Percentiles rank a stretch among this genome's conserved stretches.
Evolutionary conservation across 1,140 invertebrate genomes (phyloP).

Genomic region (Bombus waltoni): DNA sequence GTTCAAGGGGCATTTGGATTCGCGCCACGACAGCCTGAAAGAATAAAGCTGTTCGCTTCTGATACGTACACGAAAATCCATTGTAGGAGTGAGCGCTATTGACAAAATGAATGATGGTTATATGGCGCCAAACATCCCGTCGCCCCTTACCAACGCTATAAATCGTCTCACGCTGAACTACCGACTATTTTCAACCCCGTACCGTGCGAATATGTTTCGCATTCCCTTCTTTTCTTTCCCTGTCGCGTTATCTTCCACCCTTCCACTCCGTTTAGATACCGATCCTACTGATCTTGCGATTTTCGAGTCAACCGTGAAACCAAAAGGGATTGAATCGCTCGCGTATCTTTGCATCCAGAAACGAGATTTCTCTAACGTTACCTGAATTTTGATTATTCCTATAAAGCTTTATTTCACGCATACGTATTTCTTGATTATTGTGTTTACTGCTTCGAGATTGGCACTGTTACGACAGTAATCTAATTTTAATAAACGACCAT

Average conservation of each 20-base stretch:
- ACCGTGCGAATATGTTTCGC: constrained; percentile 56
- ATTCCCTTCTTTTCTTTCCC: constrained; percentile 13
- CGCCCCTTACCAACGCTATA: constrained; percentile 68
- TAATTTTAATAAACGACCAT: no score
- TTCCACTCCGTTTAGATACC: constrained; percentile 41
- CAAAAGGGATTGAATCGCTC: background rate
- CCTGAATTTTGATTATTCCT: background rate
- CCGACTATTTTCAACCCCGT: constrained; percentile 55
- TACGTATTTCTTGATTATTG: no score
- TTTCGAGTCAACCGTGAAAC: constrained; percentile 19
- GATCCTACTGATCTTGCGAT: constrained; percentile 53
- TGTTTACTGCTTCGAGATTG: no score
- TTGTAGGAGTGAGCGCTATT: constrained; percentile 74
- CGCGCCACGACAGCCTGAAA: constrained; percentile 69
- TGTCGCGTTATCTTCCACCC: constrained; percentile 52
- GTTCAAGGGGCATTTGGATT: constrained; percentile 70
- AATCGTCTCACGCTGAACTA: constrained; percentile 71
- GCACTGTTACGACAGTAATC: no score
- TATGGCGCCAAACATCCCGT: constrained; percentile 73
- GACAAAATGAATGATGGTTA: constrained; percentile 80
- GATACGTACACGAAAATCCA: constrained; percentile 70
- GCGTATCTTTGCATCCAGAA: background rate
- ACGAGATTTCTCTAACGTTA: background rate
- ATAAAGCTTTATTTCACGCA: no score
- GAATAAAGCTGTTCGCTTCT: constrained; percentile 76